phyloP scores from a whole-genome alignment of 2,113 vertebrate genomes.

The Prinia subflava region DNA sequence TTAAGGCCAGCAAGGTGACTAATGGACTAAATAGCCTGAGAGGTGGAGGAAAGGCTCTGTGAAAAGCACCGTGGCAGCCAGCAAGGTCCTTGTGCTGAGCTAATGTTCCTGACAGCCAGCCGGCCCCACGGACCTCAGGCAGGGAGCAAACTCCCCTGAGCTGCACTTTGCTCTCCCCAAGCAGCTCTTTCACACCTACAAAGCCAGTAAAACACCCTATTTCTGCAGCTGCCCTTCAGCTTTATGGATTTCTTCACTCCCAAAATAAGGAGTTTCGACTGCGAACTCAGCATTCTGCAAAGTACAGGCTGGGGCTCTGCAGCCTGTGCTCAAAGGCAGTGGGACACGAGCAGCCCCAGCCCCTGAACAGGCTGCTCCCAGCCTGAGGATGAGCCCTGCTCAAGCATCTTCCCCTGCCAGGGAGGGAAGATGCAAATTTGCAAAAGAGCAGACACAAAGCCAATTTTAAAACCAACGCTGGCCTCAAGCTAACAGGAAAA shows the following conservation, averaged over 20 bases:
- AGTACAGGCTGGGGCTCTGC: rapidly evolving
- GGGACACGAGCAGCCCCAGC: not conserved
- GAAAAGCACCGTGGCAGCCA: not conserved
- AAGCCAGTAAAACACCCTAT: not conserved
- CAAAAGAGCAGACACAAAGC: not conserved
- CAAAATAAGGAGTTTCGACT: not conserved
- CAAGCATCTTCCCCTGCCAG: not conserved
- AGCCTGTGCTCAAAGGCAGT: not conserved
- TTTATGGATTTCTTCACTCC: not conserved
- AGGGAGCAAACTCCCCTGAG: not conserved
- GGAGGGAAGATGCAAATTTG: not conserved
- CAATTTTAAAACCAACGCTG: not conserved
- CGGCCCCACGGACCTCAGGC: rapidly evolving
- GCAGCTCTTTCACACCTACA: not conserved
- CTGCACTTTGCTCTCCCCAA: not conserved
- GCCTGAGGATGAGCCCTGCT: not conserved
- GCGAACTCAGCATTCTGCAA: not conserved
- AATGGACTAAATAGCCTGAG: not conserved
- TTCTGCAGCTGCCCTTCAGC: not conserved
- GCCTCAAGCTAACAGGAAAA: not conserved
- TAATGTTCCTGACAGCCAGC: not conserved
- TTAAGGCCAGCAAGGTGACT: not conserved
- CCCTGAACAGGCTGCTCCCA: rapidly evolving
- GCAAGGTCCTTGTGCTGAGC: not conserved
- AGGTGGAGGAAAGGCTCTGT: not conserved